A percentile compares a stretch with the other conserved stretches of the same genome.
Conservation (phyloP, 2,113 vertebrate genomes). For the Grammomys surdaster region DNA sequence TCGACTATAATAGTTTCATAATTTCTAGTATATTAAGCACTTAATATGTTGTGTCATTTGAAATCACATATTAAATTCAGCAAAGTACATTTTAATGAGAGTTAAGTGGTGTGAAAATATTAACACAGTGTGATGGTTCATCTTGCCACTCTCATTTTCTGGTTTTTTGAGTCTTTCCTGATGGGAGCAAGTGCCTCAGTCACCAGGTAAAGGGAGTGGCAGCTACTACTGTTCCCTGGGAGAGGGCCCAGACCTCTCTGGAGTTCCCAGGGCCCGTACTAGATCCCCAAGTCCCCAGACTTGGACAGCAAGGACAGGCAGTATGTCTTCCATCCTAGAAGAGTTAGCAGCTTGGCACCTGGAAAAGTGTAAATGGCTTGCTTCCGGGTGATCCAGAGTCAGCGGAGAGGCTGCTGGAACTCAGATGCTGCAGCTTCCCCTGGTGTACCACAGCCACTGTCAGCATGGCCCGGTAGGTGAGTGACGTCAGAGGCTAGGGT, state of each 20-base stretch:
- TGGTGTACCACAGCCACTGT: background rate
- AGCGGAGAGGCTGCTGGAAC: background rate
- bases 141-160: conserved; percentile 54
- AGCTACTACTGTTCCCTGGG: no score
- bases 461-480: background rate
- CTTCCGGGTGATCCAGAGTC: background rate
- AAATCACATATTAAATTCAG: conserved; percentile 89
- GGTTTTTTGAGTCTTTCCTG: conserved; percentile 36
- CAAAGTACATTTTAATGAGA: conserved; percentile 93
- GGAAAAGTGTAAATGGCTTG: background rate
- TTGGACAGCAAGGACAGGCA: background rate
- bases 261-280: background rate
- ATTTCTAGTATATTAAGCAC: conserved; percentile 94
- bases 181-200: background rate
- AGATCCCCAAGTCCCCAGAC: background rate
- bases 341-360: background rate
- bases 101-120: conserved; percentile 89
- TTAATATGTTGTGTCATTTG: conserved; percentile 93
- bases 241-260: background rate
- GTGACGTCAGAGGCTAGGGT: background rate
- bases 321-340: background rate
- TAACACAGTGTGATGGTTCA: conserved; percentile 79
- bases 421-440: accelerated
- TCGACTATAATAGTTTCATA: conserved; percentile 89
- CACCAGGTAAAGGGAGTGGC: conserved; percentile 62